Evolutionary conservation across 92 coral and sea anemone genomes (phyloP), one percentile per base, ranked within the genome.

Genomic region (Muricea muricata): DNA sequence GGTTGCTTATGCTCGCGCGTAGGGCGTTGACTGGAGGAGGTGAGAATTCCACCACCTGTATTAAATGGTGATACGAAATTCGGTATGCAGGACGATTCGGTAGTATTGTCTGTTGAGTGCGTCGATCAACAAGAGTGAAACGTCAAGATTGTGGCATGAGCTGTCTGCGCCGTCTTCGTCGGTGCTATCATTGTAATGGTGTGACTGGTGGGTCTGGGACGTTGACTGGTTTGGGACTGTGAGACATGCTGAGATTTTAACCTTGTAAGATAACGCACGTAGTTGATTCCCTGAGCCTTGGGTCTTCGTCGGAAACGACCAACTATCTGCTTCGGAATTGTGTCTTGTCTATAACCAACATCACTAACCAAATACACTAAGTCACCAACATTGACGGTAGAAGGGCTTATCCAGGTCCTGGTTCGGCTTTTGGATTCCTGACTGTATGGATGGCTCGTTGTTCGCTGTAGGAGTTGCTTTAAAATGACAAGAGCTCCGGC

Each of bases 401-500:
- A 1, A 0, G 39, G 21, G 11, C 28, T 9, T 1, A 1, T 0
- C 21, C 3, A 21, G 17, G 3, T 65, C 45, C 45, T 23, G 1
- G 1, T 40, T 34, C 31, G 28, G 8, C 40, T 39, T 63, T n/a
- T 83, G 10, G 84, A 21, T 29, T 58, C 30, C 56, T 73, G 76
- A 57, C 91, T 87, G 70, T 74, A 66, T 7, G 73, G 82, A 50
- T 87, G 87, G 84, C 82, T 87, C 35, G 18, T 10, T 25, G 17
- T 72, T 10, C 79, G 83, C 23, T 81, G 77, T 61, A 65, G 37
- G 42, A 73, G 81, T 67, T 87, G 84, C 34, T 52, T 70, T 17
- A 0, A 23, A 29, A 87, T 75, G 34, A 87, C 63, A n/a, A n/a
- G n/a, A n/a, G n/a, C n/a, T n/a, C 15, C 82, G 61, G 30, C 63